Percentiles rank a stretch among this genome's conserved stretches.
Conservation (phyloP, 2,113 vertebrate species). For the Anolis sagrei region DNA sequence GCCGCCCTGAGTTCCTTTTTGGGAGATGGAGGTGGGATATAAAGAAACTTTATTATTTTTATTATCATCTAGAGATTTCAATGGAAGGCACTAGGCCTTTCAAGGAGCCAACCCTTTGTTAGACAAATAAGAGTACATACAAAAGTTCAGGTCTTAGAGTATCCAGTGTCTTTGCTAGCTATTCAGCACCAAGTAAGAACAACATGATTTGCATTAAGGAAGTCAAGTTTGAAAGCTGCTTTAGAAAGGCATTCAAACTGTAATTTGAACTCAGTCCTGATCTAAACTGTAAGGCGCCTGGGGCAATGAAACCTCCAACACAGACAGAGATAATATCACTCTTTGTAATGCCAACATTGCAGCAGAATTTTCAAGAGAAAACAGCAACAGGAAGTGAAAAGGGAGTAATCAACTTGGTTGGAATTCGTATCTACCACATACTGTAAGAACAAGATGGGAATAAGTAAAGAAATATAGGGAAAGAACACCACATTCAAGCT, state of each 20-base stretch:
- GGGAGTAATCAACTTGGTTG: not conserved
- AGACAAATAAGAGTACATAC: not conserved
- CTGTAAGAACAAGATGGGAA: not conserved
- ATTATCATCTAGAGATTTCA: not conserved
- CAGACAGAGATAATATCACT: not conserved
- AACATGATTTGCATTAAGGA: not conserved
- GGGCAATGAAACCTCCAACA: too few relatives aligned
- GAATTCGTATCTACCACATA: not conserved
- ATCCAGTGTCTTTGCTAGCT: not conserved
- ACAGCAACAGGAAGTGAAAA: not conserved
- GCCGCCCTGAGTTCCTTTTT: too few relatives aligned
- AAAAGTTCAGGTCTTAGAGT: not conserved
- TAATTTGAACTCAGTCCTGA: not conserved
- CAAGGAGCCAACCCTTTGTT: too few relatives aligned
- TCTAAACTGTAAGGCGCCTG: not conserved
- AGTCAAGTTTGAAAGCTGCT: not conserved
- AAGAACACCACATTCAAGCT: not conserved
- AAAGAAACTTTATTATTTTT: too few relatives aligned
- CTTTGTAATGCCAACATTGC: not conserved
- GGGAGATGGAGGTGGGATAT: too few relatives aligned
- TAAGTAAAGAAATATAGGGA: not conserved
- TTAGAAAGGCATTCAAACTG: not conserved
- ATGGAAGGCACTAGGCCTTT: not conserved
- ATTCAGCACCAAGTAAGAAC: not conserved
- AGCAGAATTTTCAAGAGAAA: not conserved